Evolutionary conservation across 2,888 invertebrate species (phyloP).

Genomic region (Crocallis elinguaria): DNA sequence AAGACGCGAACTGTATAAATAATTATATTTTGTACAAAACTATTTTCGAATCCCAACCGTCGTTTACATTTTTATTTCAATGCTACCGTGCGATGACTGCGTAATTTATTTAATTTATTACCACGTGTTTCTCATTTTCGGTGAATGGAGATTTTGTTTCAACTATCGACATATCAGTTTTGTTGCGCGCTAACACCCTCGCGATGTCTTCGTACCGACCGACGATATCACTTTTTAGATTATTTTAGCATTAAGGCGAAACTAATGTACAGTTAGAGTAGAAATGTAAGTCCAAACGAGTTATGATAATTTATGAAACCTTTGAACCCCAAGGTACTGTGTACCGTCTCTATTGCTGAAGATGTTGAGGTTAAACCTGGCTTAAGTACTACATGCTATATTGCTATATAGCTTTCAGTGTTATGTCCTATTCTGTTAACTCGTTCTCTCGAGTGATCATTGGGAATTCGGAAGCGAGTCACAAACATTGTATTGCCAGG

Average conservation of each 20-base stretch:
- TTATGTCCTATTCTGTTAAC: conserved; percentile 68
- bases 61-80: conserved; percentile 43
- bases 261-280: conserved; percentile 86
- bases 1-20: conserved; percentile 66
- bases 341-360: conserved; percentile 69
- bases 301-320: conserved; percentile 80
- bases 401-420: conserved; percentile 76
- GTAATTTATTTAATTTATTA: conserved; percentile 69
- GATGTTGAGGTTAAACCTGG: conserved; percentile 74
- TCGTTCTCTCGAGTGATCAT: conserved; percentile 56
- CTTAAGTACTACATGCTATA: conserved; percentile 67
- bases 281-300: conserved; percentile 84
- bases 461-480: conserved; percentile 61
- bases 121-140: conserved; percentile 62
- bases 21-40: conserved; percentile 63
- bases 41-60: conserved; percentile 68
- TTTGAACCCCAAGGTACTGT: conserved; percentile 75
- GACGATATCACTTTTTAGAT: conserved; percentile 82
- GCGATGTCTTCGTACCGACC: conserved; percentile 70
- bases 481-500: conserved; percentile 85
- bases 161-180: conserved; percentile 76
- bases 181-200: conserved; percentile 71
- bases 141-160: conserved; percentile 68
- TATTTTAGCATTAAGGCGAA: conserved; percentile 86
- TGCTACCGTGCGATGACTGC: conserved; percentile 77